These are phyloP conservation scores for Zosterops lateralis DNA, from an alignment of 2,113 vertebrate species.

Conservation along the genomic window DNA sequence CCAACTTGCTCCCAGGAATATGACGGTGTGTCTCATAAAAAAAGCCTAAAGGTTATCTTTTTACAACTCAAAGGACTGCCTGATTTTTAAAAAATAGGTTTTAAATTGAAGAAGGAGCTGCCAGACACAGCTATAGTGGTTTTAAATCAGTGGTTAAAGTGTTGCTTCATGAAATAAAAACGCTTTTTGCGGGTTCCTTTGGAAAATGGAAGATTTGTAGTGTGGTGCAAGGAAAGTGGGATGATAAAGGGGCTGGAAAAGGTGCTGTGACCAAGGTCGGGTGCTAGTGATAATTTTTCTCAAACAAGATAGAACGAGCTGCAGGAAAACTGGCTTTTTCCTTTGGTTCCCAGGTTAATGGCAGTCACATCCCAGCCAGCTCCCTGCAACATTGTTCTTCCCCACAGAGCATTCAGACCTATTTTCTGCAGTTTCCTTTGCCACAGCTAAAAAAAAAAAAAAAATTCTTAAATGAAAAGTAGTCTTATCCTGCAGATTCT, in stretches of 20 bases:
- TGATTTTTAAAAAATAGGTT: background rate
- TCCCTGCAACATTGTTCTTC: background rate
- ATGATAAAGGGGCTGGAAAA: background rate
- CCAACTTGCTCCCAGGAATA: background rate
- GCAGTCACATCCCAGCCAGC: background rate
- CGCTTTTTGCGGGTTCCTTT: background rate
- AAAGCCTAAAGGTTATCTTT: background rate
- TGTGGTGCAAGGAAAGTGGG: rapidly evolving
- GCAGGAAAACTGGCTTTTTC: background rate
- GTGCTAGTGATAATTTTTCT: background rate
- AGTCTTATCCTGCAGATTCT: background rate
- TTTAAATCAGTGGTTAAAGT: background rate
- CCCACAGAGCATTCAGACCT: rapidly evolving
- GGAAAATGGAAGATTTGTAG: background rate
- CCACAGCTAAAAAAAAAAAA: background rate
- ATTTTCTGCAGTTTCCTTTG: background rate
- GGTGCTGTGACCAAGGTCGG: background rate
- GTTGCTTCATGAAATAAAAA: background rate
- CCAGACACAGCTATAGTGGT: background rate
- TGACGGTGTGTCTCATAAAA: background rate
- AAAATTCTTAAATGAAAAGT: background rate
- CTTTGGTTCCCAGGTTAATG: background rate
- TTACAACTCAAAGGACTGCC: background rate
- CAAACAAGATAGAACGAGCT: background rate
- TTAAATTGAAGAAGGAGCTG: background rate